Evolutionary conservation across 2,888 invertebrate species (phyloP).

Genomic region (Diarsia mendica): DNA sequence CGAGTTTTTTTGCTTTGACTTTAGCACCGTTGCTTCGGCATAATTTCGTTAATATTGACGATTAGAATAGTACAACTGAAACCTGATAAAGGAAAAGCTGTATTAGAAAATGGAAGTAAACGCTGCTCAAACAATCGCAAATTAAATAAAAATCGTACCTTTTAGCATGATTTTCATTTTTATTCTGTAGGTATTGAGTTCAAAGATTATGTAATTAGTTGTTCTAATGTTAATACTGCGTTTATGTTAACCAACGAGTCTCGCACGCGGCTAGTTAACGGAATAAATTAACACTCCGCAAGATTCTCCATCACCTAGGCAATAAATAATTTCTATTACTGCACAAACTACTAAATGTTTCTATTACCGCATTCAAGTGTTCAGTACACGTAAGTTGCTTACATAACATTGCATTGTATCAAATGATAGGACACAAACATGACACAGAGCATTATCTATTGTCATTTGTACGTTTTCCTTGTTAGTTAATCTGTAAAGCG

Average conservation of each 20-base stretch:
- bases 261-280: conserved; percentile 44
- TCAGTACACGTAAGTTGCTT: conserved; percentile 24
- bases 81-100: no score
- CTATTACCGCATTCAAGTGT: conserved; percentile 50
- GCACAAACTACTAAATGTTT: conserved; percentile 52
- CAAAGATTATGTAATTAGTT: conserved; percentile 37
- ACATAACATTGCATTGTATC: conserved; percentile 33
- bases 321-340: conserved; percentile 53
- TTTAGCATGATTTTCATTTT: conserved; percentile 22
- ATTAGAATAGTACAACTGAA: no score
- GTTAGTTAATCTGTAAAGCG: conserved; percentile 34
- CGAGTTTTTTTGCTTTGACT: conserved; percentile 14
- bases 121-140: not conserved
- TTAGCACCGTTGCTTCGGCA: not conserved
- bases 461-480: conserved; percentile 40
- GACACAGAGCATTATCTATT: conserved; percentile 31
- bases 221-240: conserved; percentile 40
- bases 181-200: conserved; percentile 24
- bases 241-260: conserved; percentile 39
- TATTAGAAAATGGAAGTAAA: not conserved
- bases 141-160: not conserved
- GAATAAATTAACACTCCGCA: conserved; percentile 58
- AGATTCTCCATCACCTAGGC: conserved; percentile 45
- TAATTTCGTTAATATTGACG: conserved; percentile 12
- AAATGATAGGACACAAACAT: conserved; percentile 34